Evolutionary conservation across 2,113 vertebrate genomes (phyloP), one percentile per base, ranked within the genome.

Genomic region (Crypturellus undulatus): DNA sequence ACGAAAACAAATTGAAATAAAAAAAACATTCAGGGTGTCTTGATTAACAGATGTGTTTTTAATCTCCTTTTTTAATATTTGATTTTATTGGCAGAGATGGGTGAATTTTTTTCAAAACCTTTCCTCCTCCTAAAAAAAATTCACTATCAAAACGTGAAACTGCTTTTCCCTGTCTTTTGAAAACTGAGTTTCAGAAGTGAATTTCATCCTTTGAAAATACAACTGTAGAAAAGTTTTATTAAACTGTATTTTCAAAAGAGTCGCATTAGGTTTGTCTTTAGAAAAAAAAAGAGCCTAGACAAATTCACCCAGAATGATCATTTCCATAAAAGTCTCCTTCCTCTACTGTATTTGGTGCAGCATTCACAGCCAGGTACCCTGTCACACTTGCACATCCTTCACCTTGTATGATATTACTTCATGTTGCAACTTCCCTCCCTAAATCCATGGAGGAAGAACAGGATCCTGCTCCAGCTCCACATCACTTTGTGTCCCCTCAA

Each of bases 21-120:
- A 42, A 51, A 72, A 94, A 89, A 76, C 14, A 62, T 65, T 79
- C 62, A 69, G 76, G 73, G 70, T 84, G 90, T 81, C 62, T 16
- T 59, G 80, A 92, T 92, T 90, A 92, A 58, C 87, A 94, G 40
- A 89, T 67, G 63, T 76, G 86, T n/a, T 89, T 43, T 65, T 90
- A 96, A 93, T 76, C 75, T 40, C 59, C 67, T 76, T 70, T 68
- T 83, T 65, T 77, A n/a, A 89, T 80, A 78, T n/a, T 89, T 62
- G 9, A 28, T 81, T 90, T 94, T 81, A 86, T 52, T 92, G 77
- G 52, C 83, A 93, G 83, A 65, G 49, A 12, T 49, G 2, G 21
- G 34, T 69, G 62, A 49, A 43, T 20, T 20, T 10, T 75, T 88
- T 90, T 82, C 40, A 79, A 17, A 81, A 71, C 42, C 67, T 72